A percentile compares a stretch with the other conserved stretches of the same genome.
Conservation (phyloP, 2,797 vertebrate genomes). For the Crenuchus spilurus region DNA sequence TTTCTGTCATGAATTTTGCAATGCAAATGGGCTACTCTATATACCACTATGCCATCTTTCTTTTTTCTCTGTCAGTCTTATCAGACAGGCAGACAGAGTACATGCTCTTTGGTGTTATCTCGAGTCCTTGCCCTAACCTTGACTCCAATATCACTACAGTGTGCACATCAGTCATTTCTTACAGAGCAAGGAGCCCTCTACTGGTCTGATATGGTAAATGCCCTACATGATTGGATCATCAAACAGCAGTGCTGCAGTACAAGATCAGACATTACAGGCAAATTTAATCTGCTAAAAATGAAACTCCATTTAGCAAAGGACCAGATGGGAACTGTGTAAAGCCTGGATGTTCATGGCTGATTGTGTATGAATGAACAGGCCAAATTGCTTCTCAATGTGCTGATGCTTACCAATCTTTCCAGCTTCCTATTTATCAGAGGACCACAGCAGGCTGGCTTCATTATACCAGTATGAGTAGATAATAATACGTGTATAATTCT, state of each 20-base stretch:
- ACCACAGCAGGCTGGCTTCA: constrained; percentile 22
- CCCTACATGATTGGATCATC: not conserved
- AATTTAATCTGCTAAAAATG: not conserved
- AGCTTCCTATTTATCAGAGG: not conserved
- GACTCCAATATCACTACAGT: constrained; percentile 11
- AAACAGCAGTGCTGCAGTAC: not conserved
- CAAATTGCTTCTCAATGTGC: constrained; percentile 18
- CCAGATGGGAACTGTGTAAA: not conserved
- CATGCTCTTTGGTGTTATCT: not conserved
- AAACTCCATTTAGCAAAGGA: constrained; percentile 1
- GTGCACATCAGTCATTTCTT: constrained; percentile 6
- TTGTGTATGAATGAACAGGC: not conserved
- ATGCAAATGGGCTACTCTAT: not conserved
- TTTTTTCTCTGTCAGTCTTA: not conserved
- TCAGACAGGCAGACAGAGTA: not conserved
- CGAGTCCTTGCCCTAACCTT: constrained; percentile 42
- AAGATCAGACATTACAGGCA: not conserved
- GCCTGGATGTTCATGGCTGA: not conserved
- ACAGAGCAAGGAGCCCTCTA: constrained; percentile 33
- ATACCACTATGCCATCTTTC: not conserved
- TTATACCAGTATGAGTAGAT: constrained; percentile 30
- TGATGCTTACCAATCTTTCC: constrained; percentile 4
- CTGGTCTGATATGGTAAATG: constrained; percentile 18
- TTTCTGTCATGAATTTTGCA: not conserved
- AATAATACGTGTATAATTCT: constrained; percentile 6